A percentile compares a stretch with the other conserved stretches of the same genome.
Conservation (phyloP, 2,888 invertebrate species). For the Amphiduros pacificus region DNA sequence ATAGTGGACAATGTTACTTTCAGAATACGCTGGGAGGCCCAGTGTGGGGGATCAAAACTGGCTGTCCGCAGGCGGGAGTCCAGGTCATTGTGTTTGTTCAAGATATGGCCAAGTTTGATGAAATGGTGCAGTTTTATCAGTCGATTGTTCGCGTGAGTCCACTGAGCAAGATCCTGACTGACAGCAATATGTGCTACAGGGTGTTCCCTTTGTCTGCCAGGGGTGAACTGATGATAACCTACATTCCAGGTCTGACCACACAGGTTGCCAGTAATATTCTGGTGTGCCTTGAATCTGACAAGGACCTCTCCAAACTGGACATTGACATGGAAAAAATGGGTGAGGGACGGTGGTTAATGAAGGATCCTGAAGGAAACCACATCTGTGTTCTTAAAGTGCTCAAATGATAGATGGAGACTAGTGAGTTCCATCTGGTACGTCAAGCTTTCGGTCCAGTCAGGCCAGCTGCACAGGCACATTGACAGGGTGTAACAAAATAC, state of each 20-base stretch:
- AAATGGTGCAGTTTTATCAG: slow-evolving; percentile 9
- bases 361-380: background rate
- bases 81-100: background rate
- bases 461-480: no score
- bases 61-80: slow-evolving; percentile 11
- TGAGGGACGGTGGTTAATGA: background rate
- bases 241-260: background rate
- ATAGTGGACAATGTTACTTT: background rate
- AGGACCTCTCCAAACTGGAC: background rate
- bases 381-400: background rate
- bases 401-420: no score
- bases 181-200: background rate
- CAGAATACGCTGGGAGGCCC: slow-evolving; percentile 1
- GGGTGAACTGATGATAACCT: slow-evolving; percentile 5
- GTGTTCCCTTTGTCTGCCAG: slow-evolving; percentile 7
- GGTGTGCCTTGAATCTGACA: background rate
- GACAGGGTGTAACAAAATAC: no score
- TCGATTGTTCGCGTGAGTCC: background rate
- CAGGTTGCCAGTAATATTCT: background rate
- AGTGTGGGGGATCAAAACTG: slow-evolving; percentile 7
- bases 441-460: no score
- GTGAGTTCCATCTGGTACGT: no score
- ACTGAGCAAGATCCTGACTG: background rate
- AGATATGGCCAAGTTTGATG: background rate
- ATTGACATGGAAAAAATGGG: background rate